These are phyloP conservation scores for Sebastes baramenuke DNA, from an alignment of 2,797 vertebrate genomes.

Conservation along the genomic window DNA sequence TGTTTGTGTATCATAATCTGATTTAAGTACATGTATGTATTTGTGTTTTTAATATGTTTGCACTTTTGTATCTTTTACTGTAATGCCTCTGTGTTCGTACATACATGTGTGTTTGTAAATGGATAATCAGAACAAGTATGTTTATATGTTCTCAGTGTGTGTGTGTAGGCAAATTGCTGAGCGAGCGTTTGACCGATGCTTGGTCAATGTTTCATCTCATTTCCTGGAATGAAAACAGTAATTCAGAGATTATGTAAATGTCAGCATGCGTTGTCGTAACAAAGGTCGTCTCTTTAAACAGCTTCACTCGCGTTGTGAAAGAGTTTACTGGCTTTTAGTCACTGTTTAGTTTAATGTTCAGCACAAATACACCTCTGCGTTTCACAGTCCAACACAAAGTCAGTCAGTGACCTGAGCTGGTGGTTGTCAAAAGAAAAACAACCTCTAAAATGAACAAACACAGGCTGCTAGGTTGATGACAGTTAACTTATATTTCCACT, in stretches of 20 bases:
- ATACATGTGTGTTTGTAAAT: slow-evolving; percentile 11
- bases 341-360: slow-evolving; percentile 26
- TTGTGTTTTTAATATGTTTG: slow-evolving; percentile 12
- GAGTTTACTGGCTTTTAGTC: slow-evolving; percentile 35
- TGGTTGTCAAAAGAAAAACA: neutral
- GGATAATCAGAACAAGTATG: neutral
- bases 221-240: slow-evolving; percentile 25
- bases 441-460: neutral
- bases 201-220: slow-evolving; percentile 52
- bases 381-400: neutral
- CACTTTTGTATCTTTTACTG: neutral
- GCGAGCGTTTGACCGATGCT: neutral
- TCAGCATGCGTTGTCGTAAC: neutral
- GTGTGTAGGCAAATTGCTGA: slow-evolving; percentile 20
- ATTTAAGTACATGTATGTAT: neutral
- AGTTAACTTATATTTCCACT: neutral
- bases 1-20: slow-evolving; percentile 1
- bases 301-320: neutral
- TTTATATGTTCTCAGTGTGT: neutral
- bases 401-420: neutral
- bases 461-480: neutral
- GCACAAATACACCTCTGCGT: neutral
- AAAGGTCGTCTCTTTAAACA: slow-evolving; percentile 52
- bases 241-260: slow-evolving; percentile 19
- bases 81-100: neutral